Percentiles rank a stretch among this genome's conserved stretches.
These are phyloP conservation scores for Vimba vimba DNA, from an alignment of 2,113 vertebrate genomes.

Conservation along the genomic window DNA sequence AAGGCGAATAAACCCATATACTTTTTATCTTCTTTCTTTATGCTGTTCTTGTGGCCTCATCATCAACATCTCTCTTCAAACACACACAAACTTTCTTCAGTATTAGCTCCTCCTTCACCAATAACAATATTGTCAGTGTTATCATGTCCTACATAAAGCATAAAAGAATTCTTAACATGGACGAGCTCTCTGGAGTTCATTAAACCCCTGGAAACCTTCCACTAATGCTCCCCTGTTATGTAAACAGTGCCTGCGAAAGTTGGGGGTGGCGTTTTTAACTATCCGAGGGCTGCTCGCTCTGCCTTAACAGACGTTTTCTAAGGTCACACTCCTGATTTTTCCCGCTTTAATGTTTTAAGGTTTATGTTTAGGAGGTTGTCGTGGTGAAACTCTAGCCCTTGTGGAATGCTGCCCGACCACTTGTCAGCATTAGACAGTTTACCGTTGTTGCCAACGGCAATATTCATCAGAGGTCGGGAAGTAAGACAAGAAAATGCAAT, in stretches of 20 bases:
- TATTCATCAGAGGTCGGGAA: constrained; percentile 30
- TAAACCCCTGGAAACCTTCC: constrained; percentile 51
- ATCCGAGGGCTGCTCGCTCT: constrained; percentile 15
- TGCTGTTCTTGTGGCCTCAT: constrained; percentile 15
- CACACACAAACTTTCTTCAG: not conserved
- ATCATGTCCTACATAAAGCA: constrained; percentile 47
- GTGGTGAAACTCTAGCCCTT: constrained; percentile 27
- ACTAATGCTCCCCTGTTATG: constrained; percentile 55
- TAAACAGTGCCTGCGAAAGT: constrained; percentile 55
- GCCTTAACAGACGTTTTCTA: constrained; percentile 37
- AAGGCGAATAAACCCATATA: too few species aligned
- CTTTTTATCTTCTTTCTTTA: not conserved
- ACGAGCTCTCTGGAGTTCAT: constrained; percentile 51
- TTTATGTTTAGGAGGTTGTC: constrained; percentile 41
- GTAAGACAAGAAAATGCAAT: not conserved
- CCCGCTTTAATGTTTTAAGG: constrained; percentile 40
- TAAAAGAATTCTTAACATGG: constrained; percentile 39
- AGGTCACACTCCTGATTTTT: constrained; percentile 53
- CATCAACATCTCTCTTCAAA: not conserved
- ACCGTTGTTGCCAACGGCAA: constrained; percentile 54
- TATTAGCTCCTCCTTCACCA: not conserved
- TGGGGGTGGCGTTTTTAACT: constrained; percentile 33
- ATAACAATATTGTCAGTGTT: constrained; percentile 41
- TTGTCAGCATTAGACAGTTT: constrained; percentile 40
- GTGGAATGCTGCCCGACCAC: constrained; percentile 55